Evolutionary conservation across 1,140 invertebrate genomes (phyloP).

Genomic region (Lordiphosa collinella): DNA sequence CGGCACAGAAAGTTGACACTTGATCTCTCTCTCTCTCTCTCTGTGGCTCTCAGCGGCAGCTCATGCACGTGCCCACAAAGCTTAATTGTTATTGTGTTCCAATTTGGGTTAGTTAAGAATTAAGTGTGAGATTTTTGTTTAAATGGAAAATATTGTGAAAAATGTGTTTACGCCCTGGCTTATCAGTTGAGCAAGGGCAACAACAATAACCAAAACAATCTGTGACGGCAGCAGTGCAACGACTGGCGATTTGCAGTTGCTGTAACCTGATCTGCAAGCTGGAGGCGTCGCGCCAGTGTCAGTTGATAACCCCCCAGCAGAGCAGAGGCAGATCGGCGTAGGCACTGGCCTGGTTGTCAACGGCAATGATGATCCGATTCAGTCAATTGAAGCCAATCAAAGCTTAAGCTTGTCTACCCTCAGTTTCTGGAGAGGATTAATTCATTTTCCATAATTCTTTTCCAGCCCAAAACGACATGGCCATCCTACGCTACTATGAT

Average conservation of each 20-base stretch:
- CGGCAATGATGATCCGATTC: slow-evolving; percentile 18
- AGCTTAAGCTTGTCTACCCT: slow-evolving; percentile 9
- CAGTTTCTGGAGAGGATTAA: neutral
- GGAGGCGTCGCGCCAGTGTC: neutral
- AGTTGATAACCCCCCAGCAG: slow-evolving; percentile 51
- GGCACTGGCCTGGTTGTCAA: slow-evolving; percentile 43
- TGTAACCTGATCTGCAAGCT: slow-evolving; percentile 48
- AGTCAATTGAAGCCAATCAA: slow-evolving; percentile 25
- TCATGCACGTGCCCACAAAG: slow-evolving; percentile 41
- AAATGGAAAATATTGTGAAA: slow-evolving; percentile 15
- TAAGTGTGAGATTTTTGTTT: neutral
- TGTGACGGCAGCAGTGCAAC: slow-evolving; percentile 53
- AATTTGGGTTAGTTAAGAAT: slow-evolving; percentile 44
- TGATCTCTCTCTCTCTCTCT: slow-evolving; percentile 1
- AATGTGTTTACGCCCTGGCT: slow-evolving; percentile 56
- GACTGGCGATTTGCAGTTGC: slow-evolving; percentile 22
- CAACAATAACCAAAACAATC: slow-evolving; percentile 40
- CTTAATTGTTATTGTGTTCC: slow-evolving; percentile 35
- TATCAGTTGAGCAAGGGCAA: slow-evolving; percentile 38
- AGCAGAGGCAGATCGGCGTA: slow-evolving; percentile 13
- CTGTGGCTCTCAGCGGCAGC: slow-evolving; percentile 5
- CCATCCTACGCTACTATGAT: slow-evolving; percentile 60
- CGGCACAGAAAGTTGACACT: too few species aligned
- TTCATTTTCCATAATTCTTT: slow-evolving; percentile 6
- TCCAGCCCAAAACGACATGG: slow-evolving; percentile 41